A percentile compares a stretch with the other conserved stretches of the same genome.
phyloP scores from a whole-genome alignment of 2,113 vertebrate genomes.

The Scomber scombrus region DNA sequence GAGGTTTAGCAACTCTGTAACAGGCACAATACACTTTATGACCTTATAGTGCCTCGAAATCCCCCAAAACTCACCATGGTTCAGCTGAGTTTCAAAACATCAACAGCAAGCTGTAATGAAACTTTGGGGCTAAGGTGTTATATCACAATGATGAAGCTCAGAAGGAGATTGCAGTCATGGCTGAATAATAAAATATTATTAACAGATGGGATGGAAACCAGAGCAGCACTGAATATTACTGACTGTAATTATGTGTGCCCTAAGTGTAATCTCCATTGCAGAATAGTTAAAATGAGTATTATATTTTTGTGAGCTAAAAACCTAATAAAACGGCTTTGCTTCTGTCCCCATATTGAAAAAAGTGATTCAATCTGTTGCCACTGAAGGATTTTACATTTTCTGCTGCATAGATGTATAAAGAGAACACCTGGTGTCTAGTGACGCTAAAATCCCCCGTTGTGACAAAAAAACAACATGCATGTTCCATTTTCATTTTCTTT shows the following conservation, averaged over 20 bases:
- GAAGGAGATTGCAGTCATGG: not conserved
- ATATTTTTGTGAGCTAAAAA: not conserved
- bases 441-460: conserved; percentile 13
- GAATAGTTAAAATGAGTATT: not conserved
- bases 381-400: not conserved
- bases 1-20: conserved; percentile 12
- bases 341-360: not conserved
- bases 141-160: conserved; percentile 15
- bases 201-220: not conserved
- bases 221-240: not conserved
- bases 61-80: conserved; percentile 5
- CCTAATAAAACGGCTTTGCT: not conserved
- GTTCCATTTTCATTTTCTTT: conserved; percentile 17
- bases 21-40: not conserved
- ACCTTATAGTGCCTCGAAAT: not conserved
- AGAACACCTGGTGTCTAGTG: not conserved
- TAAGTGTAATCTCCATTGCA: not conserved
- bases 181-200: conserved; percentile 19
- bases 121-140: not conserved
- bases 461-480: not conserved
- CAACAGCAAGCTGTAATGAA: not conserved
- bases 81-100: conserved; percentile 26
- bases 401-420: not conserved
- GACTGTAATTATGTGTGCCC: not conserved
- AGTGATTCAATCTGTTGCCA: not conserved